These are phyloP conservation scores for Caloenas nicobarica DNA, from an alignment of 2,113 vertebrate species.

Conservation along the genomic window DNA sequence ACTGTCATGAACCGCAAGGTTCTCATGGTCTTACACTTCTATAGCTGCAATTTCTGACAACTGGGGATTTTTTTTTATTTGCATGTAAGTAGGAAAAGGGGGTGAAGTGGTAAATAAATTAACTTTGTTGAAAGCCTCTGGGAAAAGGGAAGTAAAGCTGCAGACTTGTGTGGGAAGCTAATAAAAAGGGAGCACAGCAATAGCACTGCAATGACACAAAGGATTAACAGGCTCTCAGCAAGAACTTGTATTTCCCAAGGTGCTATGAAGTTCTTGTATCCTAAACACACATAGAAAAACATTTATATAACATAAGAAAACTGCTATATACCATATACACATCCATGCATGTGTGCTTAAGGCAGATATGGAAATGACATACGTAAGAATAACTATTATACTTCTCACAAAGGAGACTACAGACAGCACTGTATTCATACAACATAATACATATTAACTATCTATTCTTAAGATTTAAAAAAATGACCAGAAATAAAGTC, in stretches of 20 bases:
- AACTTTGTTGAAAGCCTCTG: not conserved
- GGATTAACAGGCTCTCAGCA: constrained; percentile 12
- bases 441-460: not conserved
- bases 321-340: not conserved
- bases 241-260: not conserved
- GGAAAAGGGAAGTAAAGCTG: not conserved
- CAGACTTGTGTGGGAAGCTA: constrained; percentile 36
- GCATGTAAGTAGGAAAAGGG: not conserved
- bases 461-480: not conserved
- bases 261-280: not conserved
- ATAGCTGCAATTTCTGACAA: not conserved
- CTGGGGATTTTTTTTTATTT: not conserved
- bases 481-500: not conserved
- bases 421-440: not conserved
- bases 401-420: not conserved
- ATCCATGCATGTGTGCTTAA: not conserved
- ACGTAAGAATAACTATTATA: not conserved
- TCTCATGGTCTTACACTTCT: not conserved
- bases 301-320: not conserved
- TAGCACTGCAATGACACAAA: not conserved
- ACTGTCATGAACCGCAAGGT: not conserved
- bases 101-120: not conserved
- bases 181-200: constrained; percentile 13
- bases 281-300: not conserved
- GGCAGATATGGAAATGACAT: not conserved